Base-by-base conservation (phyloP, 2,888 invertebrate species). In the Atrina japonica region DNA sequence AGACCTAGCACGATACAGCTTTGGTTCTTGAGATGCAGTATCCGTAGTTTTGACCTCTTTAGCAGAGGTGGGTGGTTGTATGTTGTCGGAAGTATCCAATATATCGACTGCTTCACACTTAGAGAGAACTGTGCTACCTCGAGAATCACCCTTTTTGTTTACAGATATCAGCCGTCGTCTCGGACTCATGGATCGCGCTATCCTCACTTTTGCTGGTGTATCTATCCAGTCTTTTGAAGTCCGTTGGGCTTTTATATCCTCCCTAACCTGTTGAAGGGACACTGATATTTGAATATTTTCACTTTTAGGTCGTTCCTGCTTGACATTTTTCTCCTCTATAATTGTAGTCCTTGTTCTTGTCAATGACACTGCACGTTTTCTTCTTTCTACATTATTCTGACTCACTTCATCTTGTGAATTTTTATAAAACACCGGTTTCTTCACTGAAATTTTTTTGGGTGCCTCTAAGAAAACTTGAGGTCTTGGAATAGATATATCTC, bases 91-190 rank as follows among this genome's bases (percentile, higher is more conserved):
- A 21, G 73, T 68, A 49, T 80, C 82, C 40, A 73, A 64, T 23
- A 81, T 69, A 64, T 81, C 81, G 16, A 81, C 65, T 14, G 77
- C 78, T 9, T 80, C 78, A 70, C 81, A 81, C 65, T 75, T 81
- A 7, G 79, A 65, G 16, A 81, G 27, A 27, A 64, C 52, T n/a
- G 75, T 71, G 0, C 66, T 43, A 29, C 58, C 47, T 27, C 78
- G 67, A 18, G 66, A 50, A 40, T 77, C 76, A 3, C 58, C 25
- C 64, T 70, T 67, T 45, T 64, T 66, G 21, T 55, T 61, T 1
- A 66, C 27, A 1, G 65, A 52, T 11, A 50, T 59, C 41, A 61
- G 66, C 14, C 66, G 47, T 9, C 61, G 56, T 9, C 69, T 52
- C 21, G 69, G 66, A 40, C 53, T 73, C 43, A 58, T 60, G 16